Evolutionary conservation across 2,113 vertebrate genomes (phyloP).

Genomic region (Pardalotus punctatus): DNA sequence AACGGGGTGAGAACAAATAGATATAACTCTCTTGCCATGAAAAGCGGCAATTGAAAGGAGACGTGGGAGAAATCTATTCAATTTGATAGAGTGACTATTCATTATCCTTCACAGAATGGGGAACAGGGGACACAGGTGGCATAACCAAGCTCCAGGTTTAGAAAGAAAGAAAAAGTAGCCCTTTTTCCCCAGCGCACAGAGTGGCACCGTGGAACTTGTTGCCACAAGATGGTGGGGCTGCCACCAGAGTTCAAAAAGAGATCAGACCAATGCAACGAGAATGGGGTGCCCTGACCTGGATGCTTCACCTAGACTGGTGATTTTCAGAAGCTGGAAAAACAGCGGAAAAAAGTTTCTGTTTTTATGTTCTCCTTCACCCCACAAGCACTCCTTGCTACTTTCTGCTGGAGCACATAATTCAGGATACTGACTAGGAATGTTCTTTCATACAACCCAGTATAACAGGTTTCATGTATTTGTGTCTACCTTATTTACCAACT

Average conservation of each 20-base stretch:
- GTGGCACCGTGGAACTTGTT: neutral
- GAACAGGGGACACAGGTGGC: neutral
- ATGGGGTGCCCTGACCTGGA: neutral
- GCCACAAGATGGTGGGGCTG: neutral
- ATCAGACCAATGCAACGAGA: neutral
- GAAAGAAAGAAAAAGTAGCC: neutral
- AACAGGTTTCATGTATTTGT: neutral
- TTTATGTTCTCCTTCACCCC: accelerated
- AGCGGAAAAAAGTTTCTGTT: neutral
- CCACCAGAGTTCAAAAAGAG: neutral
- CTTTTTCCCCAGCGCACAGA: accelerated
- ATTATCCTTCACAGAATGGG: neutral
- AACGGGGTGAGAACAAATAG: neutral
- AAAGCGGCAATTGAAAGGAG: neutral
- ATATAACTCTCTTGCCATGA: neutral
- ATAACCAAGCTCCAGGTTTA: neutral
- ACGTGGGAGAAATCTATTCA: neutral
- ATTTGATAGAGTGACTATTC: neutral
- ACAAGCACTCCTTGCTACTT: neutral
- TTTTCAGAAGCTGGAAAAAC: neutral
- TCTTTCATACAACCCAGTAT: neutral
- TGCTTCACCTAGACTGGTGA: neutral
- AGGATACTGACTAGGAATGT: neutral
- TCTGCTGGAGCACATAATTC: neutral
- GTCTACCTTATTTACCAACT: neutral